Conservation (phyloP, 2,797 vertebrate genomes). For the Morelia viridis region DNA sequence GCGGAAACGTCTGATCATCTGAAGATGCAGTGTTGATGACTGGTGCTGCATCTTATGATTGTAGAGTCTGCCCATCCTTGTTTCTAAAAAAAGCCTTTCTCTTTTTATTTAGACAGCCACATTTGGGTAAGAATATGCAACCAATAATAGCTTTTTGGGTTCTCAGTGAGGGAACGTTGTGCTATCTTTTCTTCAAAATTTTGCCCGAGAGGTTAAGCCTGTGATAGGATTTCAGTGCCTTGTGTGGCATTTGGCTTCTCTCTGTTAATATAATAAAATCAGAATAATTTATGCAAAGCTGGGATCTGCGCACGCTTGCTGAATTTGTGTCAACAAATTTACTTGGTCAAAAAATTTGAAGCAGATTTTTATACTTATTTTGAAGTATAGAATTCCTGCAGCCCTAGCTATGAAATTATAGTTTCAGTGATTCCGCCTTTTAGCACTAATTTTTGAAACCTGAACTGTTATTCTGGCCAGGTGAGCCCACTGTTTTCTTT, state of each 20-base stretch:
- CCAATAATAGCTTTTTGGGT: not conserved
- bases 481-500: not conserved
- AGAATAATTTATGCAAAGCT: not conserved
- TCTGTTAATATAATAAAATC: not conserved
- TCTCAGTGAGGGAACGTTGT: too few species aligned
- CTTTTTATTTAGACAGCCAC: not conserved
- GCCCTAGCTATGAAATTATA: not conserved
- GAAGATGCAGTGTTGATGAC: not conserved
- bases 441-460: not conserved
- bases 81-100: not conserved
- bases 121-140: too few species aligned
- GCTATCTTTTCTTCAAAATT: slow-evolving; percentile 15
- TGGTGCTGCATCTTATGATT: not conserved
- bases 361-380: not conserved
- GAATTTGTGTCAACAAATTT: not conserved
- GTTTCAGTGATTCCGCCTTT: not conserved
- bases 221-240: not conserved
- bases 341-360: not conserved
- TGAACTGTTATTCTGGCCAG: not conserved
- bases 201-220: slow-evolving; percentile 31
- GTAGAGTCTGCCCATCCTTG: not conserved
- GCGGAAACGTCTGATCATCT: not conserved
- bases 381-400: not conserved
- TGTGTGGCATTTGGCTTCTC: not conserved
- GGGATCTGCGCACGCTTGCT: not conserved